Evolutionary conservation across 2,888 invertebrate genomes (phyloP).

Genomic region (Carcina quercana): DNA sequence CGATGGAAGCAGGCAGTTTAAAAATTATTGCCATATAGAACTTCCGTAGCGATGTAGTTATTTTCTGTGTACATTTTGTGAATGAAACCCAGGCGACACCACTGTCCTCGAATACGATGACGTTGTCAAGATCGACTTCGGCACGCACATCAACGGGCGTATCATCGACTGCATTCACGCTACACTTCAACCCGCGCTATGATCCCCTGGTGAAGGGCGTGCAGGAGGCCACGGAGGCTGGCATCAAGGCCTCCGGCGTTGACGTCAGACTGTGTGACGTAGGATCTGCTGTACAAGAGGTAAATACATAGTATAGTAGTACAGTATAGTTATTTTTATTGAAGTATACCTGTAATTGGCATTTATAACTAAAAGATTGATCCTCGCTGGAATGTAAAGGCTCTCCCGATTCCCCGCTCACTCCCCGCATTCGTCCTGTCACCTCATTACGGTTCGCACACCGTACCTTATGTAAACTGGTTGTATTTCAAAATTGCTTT

Average conservation of each 20-base stretch:
- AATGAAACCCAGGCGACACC: constrained; percentile 86
- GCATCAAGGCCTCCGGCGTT: constrained; percentile 95
- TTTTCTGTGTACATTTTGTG: too few species aligned
- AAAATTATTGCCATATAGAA: too few species aligned
- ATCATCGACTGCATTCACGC: constrained; percentile 98
- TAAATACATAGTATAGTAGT: constrained; percentile 22
- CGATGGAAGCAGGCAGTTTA: too few species aligned
- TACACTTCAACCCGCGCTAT: constrained; percentile 97
- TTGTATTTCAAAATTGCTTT: too few species aligned
- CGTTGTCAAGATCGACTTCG: constrained; percentile 99
- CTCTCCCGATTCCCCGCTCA: too few species aligned
- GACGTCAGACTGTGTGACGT: constrained; percentile 98
- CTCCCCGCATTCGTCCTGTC: too few species aligned
- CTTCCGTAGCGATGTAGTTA: too few species aligned
- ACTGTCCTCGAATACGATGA: constrained; percentile 97
- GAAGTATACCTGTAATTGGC: background rate
- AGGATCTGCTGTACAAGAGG: constrained; percentile 96
- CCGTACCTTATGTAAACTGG: too few species aligned
- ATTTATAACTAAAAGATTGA: too few species aligned
- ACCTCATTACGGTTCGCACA: too few species aligned
- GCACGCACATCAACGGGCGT: constrained; percentile 97
- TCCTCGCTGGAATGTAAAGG: too few species aligned
- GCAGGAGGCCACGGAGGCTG: constrained; percentile 98
- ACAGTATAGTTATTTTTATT: background rate
- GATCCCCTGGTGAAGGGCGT: constrained; percentile 96